Conservation (phyloP, 1,140 invertebrate genomes). For the Drosophila burlai region DNA sequence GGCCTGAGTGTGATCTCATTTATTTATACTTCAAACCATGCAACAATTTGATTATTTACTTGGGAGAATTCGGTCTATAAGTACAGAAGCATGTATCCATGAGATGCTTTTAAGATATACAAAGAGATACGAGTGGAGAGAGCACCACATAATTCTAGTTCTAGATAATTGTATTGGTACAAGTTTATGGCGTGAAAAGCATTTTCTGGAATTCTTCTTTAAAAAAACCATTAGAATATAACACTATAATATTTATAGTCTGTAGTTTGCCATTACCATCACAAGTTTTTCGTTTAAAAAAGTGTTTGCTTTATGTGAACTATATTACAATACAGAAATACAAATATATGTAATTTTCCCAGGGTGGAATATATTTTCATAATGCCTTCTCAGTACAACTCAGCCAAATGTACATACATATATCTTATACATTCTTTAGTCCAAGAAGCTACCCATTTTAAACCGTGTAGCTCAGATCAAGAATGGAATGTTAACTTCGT, state of each 20-base stretch:
- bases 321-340: neutral
- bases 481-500: neutral
- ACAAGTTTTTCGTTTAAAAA: neutral
- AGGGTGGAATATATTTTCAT: neutral
- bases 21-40: neutral
- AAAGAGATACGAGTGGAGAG: neutral
- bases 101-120: neutral
- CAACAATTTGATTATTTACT: conserved; percentile 5
- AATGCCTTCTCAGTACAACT: neutral
- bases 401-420: too few relatives aligned
- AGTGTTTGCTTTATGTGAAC: neutral
- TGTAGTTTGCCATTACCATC: neutral
- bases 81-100: neutral
- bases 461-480: neutral
- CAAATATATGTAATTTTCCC: neutral
- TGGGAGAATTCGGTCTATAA: neutral
- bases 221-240: neutral
- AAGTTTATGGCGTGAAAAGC: neutral
- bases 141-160: conserved; percentile 3
- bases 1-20: neutral
- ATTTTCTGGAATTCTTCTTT: neutral
- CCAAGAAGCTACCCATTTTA: neutral
- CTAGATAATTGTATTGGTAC: neutral
- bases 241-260: neutral
- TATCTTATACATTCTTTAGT: neutral